Conservation (phyloP, 2,888 invertebrate species). For the Andrena praecox region DNA sequence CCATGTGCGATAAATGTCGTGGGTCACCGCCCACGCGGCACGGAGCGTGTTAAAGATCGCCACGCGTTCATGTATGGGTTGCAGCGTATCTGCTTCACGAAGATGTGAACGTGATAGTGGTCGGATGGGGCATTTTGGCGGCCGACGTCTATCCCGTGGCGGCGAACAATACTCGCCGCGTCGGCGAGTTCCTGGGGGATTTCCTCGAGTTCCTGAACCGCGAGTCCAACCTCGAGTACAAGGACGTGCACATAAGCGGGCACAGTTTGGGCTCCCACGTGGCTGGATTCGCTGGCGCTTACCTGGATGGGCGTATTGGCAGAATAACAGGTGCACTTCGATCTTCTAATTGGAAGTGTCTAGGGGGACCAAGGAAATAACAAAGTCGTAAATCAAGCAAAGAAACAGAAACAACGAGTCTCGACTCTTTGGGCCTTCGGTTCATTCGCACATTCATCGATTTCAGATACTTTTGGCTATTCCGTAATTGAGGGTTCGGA, state of each 20-base stretch:
- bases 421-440: too few relatives aligned
- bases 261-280: conserved; percentile 77
- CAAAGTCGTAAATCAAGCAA: background rate
- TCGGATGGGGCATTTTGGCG: conserved; percentile 79
- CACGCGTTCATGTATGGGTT: conserved; percentile 9
- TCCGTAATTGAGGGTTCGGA: too few relatives aligned
- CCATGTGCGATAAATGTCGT: too few relatives aligned
- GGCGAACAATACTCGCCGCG: conserved; percentile 77
- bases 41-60: background rate
- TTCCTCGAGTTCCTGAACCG: conserved; percentile 78
- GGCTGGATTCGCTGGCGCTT: conserved; percentile 76
- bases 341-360: background rate
- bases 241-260: conserved; percentile 77
- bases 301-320: conserved; percentile 74
- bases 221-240: conserved; percentile 79
- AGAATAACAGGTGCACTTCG: conserved; percentile 73
- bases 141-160: conserved; percentile 76
- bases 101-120: conserved; percentile 80
- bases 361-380: too few relatives aligned
- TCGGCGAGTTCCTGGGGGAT: conserved; percentile 77
- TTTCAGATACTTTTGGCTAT: too few relatives aligned
- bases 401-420: background rate
- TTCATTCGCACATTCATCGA: too few relatives aligned
- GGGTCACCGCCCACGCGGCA: background rate
- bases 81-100: conserved; percentile 78